Percentiles rank a stretch among this genome's conserved stretches.
Conservation (phyloP, 1,140 invertebrate species). For the Tetraneura akinire region DNA sequence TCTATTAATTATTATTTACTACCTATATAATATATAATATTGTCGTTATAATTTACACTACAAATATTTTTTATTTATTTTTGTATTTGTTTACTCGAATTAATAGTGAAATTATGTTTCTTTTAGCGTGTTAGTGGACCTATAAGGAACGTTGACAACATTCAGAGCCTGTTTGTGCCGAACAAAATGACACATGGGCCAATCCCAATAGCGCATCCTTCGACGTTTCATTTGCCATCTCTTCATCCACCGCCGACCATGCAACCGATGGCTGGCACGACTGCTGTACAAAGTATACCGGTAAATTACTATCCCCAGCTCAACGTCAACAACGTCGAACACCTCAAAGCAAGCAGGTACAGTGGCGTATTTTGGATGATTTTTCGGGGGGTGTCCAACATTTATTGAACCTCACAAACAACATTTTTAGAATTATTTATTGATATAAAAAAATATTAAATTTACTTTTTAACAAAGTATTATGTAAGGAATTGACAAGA, state of each 20-base stretch:
- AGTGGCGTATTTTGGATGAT: too few relatives aligned
- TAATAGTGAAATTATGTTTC: neutral
- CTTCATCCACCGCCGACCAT: neutral
- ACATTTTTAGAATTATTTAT: too few relatives aligned
- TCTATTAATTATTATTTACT: neutral
- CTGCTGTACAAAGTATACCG: neutral
- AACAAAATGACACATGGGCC: slow-evolving; percentile 6
- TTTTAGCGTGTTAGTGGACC: neutral
- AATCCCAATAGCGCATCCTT: neutral
- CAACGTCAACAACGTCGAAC: neutral
- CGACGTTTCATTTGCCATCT: slow-evolving; percentile 33
- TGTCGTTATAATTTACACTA: too few relatives aligned
- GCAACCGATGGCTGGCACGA: neutral
- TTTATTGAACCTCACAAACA: too few relatives aligned
- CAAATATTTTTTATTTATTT: too few relatives aligned
- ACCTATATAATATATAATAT: neutral
- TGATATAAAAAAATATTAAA: too few relatives aligned
- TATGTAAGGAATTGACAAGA: too few relatives aligned
- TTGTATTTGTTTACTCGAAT: neutral
- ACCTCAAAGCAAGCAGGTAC: neutral
- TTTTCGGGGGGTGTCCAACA: too few relatives aligned
- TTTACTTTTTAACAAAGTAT: too few relatives aligned
- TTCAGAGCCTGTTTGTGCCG: slow-evolving; percentile 2
- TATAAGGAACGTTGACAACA: slow-evolving; percentile 6
- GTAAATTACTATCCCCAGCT: neutral